Evolutionary conservation across 2,113 vertebrate genomes (phyloP).

Genomic region (Struthidea cinerea): DNA sequence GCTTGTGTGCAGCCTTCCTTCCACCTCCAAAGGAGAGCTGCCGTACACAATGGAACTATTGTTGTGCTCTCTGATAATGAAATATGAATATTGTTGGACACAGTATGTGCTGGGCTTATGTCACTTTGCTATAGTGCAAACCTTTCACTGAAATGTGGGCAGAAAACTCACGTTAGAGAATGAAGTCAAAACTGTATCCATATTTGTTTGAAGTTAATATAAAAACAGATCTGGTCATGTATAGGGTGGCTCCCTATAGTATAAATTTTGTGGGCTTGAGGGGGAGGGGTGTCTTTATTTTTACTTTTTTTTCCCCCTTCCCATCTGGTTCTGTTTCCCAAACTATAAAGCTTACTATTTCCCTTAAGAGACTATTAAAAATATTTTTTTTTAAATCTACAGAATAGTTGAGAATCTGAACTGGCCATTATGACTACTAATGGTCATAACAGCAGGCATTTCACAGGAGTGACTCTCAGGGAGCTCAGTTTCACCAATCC

Average conservation of each 20-base stretch:
- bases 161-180: neutral
- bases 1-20: slow-evolving; percentile 59
- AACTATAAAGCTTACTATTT: neutral
- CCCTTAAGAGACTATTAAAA: neutral
- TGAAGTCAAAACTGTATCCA: neutral
- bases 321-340: neutral
- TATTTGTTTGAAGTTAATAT: neutral
- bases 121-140: neutral
- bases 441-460: neutral
- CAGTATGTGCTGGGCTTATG: neutral
- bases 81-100: neutral
- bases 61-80: slow-evolving; percentile 24
- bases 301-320: neutral
- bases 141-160: neutral
- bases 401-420: neutral
- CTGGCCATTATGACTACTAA: neutral
- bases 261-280: neutral
- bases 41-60: slow-evolving; percentile 44
- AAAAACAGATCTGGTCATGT: neutral
- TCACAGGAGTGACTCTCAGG: neutral
- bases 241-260: neutral
- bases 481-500: neutral
- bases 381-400: neutral
- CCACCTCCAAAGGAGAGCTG: slow-evolving; percentile 8
- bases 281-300: neutral